Base-by-base conservation (phyloP, 2,113 vertebrate genomes). In the Carlito syrichta region DNA sequence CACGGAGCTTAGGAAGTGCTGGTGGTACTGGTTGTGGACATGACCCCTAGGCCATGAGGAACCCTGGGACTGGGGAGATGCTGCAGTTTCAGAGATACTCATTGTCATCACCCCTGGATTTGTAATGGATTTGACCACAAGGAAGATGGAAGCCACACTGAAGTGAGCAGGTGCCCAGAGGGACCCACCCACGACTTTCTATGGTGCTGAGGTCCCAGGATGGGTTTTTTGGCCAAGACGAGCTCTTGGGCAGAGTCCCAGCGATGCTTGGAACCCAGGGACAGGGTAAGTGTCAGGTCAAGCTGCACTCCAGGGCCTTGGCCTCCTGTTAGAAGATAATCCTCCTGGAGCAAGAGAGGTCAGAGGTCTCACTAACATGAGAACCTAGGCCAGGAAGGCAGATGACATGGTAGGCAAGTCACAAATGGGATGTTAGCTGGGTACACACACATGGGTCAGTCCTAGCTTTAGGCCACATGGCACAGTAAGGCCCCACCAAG, bases 291-390 rank as follows among this genome's bases (percentile, higher is more conserved):
- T 52, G 48, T 62, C 3, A 0, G 23, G 9, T 19, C n/a, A 11
- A 27, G 17, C 35, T 68, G 66, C n/a, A 8, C 66, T 32, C 7
- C 30, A 63, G 62, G 62, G 62, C 62, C 30, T 63, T 30, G 30
- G 62, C 62, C 62, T 32, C 30, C 11, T 6, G 2, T 63, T 32
- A 25, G 68, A 69, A 40, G 40, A 27, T 38, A 43, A 35, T n/a
- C 25, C 19, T 23, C 27, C 12, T 0, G 27, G 7, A 30, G 38
- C 40, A 40, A 3, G 8, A 35, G 2, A 3, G 56, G 22, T 14
- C 32, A 12, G 22, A 1, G 35, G 35, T 17, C 13, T 4, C 8
- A 4, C 10, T 8, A 4, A 38, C 16, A 68, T 3, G 19, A 35
- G 23, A 22, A 27, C 10, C 2, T 2, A 60, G 58, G 3, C 58